Evolutionary conservation across 2,797 vertebrate species (phyloP).

Genomic region (Eidolon dupreanum): DNA sequence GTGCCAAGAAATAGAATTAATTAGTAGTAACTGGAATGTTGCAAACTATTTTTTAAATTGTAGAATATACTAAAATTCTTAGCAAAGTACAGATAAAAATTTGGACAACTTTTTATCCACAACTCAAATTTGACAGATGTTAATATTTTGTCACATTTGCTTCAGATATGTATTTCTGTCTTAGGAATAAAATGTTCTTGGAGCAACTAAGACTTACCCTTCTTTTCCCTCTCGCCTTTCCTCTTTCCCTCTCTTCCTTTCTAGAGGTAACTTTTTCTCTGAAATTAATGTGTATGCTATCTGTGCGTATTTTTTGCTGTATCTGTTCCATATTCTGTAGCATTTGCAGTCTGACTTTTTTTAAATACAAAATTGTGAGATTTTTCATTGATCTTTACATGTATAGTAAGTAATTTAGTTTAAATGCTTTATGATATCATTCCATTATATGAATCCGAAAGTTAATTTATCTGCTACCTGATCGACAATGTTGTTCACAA

Average conservation of each 20-base stretch:
- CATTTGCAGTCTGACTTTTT: neutral
- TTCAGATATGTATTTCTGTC: neutral
- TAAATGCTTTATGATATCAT: slow-evolving; percentile 18
- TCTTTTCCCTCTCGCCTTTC: neutral
- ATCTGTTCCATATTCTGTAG: neutral
- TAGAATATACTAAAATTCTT: neutral
- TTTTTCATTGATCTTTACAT: neutral
- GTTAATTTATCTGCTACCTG: neutral
- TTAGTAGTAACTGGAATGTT: neutral
- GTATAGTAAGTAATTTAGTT: slow-evolving; percentile 26
- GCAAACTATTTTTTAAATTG: slow-evolving; percentile 2
- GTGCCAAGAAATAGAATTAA: neutral
- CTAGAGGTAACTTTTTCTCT: neutral
- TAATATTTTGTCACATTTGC: neutral
- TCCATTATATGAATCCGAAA: neutral
- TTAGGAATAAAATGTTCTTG: slow-evolving; percentile 27
- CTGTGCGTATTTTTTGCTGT: neutral
- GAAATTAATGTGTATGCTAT: neutral
- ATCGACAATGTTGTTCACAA: neutral
- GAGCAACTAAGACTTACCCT: neutral
- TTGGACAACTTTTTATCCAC: neutral
- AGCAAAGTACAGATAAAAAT: slow-evolving; percentile 1
- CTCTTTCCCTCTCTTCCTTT: neutral
- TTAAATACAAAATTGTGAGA: neutral
- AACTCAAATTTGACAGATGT: neutral